A percentile compares a stretch with the other conserved stretches of the same genome.
These are phyloP conservation scores for Syrmaticus mikado DNA, from an alignment of 2,113 vertebrate species.

Conservation along the genomic window DNA sequence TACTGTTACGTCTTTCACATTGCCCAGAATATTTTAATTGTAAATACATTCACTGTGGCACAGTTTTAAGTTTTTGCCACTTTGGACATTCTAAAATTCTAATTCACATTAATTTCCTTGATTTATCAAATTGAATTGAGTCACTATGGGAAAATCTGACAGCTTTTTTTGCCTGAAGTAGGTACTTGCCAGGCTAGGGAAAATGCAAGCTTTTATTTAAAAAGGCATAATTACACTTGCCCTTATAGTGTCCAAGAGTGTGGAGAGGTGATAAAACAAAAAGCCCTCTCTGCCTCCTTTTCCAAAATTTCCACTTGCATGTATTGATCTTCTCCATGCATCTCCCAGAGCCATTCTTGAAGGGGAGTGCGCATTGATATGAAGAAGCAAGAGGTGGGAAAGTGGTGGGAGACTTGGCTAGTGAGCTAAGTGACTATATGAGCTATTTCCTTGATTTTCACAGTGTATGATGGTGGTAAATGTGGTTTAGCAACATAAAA, in stretches of 20 bases:
- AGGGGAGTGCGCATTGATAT: not conserved
- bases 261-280: not conserved
- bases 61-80: not conserved
- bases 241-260: not conserved
- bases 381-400: not conserved
- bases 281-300: not conserved
- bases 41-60: not conserved
- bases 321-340: not conserved
- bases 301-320: not conserved
- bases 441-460: not conserved
- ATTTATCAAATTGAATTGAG: not conserved
- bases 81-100: conserved; percentile 5
- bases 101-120: not conserved
- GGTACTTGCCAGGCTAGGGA: not conserved
- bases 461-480: not conserved
- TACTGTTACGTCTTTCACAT: not conserved
- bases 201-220: not conserved
- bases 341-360: not conserved
- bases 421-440: not conserved
- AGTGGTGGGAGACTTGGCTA: not conserved
- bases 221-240: not conserved
- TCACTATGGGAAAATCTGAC: not conserved
- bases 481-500: conserved; percentile 28
- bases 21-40: not conserved
- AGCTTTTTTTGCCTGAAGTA: not conserved